phyloP scores from a whole-genome alignment of 2,797 vertebrate genomes.

The Poecilia picta region DNA sequence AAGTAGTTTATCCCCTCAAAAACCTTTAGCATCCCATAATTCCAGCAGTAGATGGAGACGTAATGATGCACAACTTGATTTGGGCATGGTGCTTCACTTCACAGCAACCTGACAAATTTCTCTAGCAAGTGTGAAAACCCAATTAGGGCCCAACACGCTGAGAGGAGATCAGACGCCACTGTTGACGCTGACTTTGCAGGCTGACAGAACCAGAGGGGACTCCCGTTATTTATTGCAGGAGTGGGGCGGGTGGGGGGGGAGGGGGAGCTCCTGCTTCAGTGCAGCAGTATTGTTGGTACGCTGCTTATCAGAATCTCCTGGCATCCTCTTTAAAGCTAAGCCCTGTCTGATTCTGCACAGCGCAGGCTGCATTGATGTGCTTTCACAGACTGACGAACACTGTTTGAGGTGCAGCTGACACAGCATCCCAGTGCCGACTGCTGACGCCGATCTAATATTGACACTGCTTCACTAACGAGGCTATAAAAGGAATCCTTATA shows the following conservation, averaged over 20 bases:
- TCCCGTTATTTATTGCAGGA: constrained; percentile 46
- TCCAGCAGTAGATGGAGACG: constrained; percentile 20
- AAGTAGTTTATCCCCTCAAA: constrained; percentile 36
- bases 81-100: constrained; percentile 52
- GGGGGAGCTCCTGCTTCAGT: constrained; percentile 37
- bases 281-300: constrained; percentile 35
- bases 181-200: constrained; percentile 52
- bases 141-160: constrained; percentile 57
- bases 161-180: constrained; percentile 54
- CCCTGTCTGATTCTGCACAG: constrained; percentile 39
- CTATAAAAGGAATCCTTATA: constrained; percentile 13
- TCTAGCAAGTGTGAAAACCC: constrained; percentile 59
- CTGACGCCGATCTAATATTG: constrained; percentile 13
- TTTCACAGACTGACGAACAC: constrained; percentile 27
- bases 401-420: constrained; percentile 28
- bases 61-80: constrained; percentile 55
- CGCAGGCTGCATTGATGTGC: constrained; percentile 25
- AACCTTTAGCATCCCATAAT: constrained; percentile 27
- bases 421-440: constrained; percentile 18
- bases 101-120: constrained; percentile 67
- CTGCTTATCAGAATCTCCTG: constrained; percentile 52
- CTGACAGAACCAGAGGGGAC: constrained; percentile 52
- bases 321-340: constrained; percentile 40
- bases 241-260: too few relatives aligned
- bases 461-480: constrained; percentile 15